Evolutionary conservation across 2,797 vertebrate species (phyloP), one percentile per base, ranked within the genome.

Genomic region (Enteromius thamalakanensis): DNA sequence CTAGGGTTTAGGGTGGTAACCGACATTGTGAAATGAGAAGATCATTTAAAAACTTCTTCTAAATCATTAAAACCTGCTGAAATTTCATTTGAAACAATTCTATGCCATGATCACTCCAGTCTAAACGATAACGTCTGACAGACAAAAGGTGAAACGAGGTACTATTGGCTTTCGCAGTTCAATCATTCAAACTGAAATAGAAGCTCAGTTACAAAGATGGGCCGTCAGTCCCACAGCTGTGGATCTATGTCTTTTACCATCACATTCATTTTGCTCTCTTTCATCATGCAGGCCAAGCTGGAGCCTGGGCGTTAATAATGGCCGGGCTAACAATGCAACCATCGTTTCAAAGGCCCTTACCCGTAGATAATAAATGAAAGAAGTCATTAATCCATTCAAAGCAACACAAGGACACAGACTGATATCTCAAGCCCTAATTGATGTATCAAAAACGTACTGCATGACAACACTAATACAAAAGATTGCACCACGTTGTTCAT

Each of bases 331-430:
- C 78, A 65, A 62, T 65, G 72, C 21, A 65, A 26, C 47, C 29
- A 69, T 72, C 49, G 32, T 80, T 74, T 81, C 74, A 86, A 86
- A 84, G 74, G 34, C 74, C 49, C 40, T 47, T 81, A 60, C 58
- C 60, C 81, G 67, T 23, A 32, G 74, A 81, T 84, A 42, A 62
- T 71, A 85, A 72, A 74, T 71, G 60, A 78, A 82, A 77, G 55
- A 82, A 77, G 55, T 64, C 47, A 78, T 78, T 78, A 67, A 45
- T 67, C 37, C 53, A 15, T 55, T 78, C 78, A 77, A 81, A 71
- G 78, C 58, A 86, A 77, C 49, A 84, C 55, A 81, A 62, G 37
- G 58, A n/a, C 71, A 49, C 47, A 65, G 21, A 70, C 29, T 69
- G 62, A 83, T 76, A 76, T 70, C 34, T 53, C 76, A 55, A 42